Percentiles rank a stretch among this genome's conserved stretches.
These are phyloP conservation scores for Oryzias woworae DNA, from an alignment of 2,113 vertebrate genomes.

Conservation along the genomic window DNA sequence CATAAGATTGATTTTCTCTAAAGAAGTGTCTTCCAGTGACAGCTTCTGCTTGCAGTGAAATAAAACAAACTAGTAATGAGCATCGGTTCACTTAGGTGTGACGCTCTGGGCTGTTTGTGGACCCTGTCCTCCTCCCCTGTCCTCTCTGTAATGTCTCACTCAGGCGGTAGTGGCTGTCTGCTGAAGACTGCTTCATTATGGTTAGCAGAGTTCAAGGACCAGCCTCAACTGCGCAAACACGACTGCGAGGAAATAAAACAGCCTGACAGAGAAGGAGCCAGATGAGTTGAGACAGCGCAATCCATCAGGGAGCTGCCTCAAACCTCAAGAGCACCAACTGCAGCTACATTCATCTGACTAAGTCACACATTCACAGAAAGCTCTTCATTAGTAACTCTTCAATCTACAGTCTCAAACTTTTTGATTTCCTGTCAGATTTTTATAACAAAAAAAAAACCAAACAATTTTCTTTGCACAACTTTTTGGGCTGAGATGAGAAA, in stretches of 20 bases:
- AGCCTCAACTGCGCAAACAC: too few relatives aligned
- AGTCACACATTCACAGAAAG: too few relatives aligned
- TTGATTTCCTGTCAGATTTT: too few relatives aligned
- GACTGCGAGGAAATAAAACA: too few relatives aligned
- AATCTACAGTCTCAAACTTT: too few relatives aligned
- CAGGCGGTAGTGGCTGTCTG: constrained; percentile 21
- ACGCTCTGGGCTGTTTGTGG: constrained; percentile 6
- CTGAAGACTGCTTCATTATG: constrained; percentile 16
- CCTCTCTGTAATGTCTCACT: constrained; percentile 13
- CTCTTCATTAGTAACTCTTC: too few relatives aligned
- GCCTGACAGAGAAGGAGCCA: too few relatives aligned
- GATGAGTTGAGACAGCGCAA: too few relatives aligned
- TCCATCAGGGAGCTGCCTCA: too few relatives aligned
- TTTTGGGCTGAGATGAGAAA: neutral
- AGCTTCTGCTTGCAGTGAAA: constrained; percentile 3
- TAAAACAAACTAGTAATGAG: constrained; percentile 13
- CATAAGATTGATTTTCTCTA: neutral
- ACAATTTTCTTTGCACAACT: neutral
- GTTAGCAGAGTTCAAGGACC: constrained; percentile 17
- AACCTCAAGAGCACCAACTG: too few relatives aligned
- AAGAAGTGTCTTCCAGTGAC: neutral
- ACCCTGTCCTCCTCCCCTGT: constrained; percentile 4
- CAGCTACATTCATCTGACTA: too few relatives aligned
- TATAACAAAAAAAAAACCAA: too few relatives aligned
- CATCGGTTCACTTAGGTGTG: neutral